Evolutionary conservation across 2,888 invertebrate genomes (phyloP).

Genomic region (Sphaerophoria rueppellii): DNA sequence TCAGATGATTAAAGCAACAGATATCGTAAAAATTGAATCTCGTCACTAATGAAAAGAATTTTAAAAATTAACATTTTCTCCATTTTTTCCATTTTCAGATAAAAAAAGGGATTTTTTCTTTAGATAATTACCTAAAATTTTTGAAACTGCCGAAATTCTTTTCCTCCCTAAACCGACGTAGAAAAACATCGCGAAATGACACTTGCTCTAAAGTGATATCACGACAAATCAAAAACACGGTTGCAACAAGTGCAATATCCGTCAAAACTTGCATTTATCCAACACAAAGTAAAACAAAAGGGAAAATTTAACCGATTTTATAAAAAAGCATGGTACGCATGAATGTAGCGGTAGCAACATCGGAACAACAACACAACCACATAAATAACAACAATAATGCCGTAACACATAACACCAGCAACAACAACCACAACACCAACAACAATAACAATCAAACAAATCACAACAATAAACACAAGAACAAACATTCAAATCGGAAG

Average conservation of each 20-base stretch:
- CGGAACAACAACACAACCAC: conserved; percentile 75
- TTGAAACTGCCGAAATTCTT: conserved; percentile 64
- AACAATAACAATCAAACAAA: conserved; percentile 34
- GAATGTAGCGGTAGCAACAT: conserved; percentile 78
- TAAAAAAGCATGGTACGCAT: conserved; percentile 80
- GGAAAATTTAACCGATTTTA: conserved; percentile 15
- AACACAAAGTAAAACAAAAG: conserved; percentile 28
- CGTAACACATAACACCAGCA: conserved; percentile 68
- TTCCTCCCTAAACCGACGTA: conserved; percentile 65
- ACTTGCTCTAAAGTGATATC: conserved; percentile 40
- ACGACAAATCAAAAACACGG: background rate
- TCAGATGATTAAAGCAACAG: conserved; percentile 30
- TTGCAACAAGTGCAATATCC: conserved; percentile 40
- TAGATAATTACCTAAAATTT: conserved; percentile 21
- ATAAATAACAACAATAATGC: conserved; percentile 58
- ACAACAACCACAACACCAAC: conserved; percentile 36
- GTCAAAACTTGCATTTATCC: conserved; percentile 19
- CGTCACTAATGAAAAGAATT: background rate
- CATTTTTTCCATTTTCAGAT: conserved; percentile 59
- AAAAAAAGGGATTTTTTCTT: conserved; percentile 37
- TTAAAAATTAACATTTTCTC: conserved; percentile 19
- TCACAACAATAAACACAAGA: conserved; percentile 24
- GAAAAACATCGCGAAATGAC: conserved; percentile 41
- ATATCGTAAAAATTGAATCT: conserved; percentile 59
- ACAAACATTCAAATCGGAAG: conserved; percentile 48